Base-by-base conservation (phyloP, 1,140 invertebrate species). In the Nymphalis io region DNA sequence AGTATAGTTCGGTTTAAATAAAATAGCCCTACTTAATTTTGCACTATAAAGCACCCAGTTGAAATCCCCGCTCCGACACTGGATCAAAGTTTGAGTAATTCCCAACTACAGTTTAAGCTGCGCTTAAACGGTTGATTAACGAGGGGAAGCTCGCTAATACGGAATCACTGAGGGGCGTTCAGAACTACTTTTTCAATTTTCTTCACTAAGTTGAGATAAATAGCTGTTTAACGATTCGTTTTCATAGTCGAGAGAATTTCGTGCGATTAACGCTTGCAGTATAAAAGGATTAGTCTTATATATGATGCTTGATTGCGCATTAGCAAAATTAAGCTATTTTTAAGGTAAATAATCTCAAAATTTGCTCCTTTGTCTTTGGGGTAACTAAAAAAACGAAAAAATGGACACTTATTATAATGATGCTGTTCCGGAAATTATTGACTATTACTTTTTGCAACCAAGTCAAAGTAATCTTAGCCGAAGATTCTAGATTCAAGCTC, bases 21-120 rank as follows among this genome's bases (percentile, higher is more conserved):
- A 64, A 64, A 64, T 64, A 39, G 46, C 61, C 48, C 5, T 55
- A 48, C 48, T 64, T 55, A 64, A 64, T 64, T 64, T 64, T 57
- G 68, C 67, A 62, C 68, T 63, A 70, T 62, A 71, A 71, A 71
- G 59, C 69, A 71, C 58, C 42, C 69, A 65, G 62, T 58, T 60
- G 16, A 64, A 71, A 71, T 61, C 69, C 62, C 20, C 38, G 48
- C 65, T 65, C 58, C 68, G 57, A 67, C 73, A 68, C 70, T 42
- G 76, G 73, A 78, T 78, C 73, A 75, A 78, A 78, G 38, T 78
- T 71, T 75, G 68, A 73, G 73, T 73, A 78, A 72, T 71, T 69
- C 72, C 42, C 46, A 73, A 78, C 67, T 78, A 73, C 76, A 75
- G 57, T 69, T 78, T 78, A 78, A 78, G 68, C 76, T 70, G 63